These are phyloP conservation scores for Rhaphigaster nebulosa DNA, from an alignment of 2,888 invertebrate genomes.

Conservation along the genomic window DNA sequence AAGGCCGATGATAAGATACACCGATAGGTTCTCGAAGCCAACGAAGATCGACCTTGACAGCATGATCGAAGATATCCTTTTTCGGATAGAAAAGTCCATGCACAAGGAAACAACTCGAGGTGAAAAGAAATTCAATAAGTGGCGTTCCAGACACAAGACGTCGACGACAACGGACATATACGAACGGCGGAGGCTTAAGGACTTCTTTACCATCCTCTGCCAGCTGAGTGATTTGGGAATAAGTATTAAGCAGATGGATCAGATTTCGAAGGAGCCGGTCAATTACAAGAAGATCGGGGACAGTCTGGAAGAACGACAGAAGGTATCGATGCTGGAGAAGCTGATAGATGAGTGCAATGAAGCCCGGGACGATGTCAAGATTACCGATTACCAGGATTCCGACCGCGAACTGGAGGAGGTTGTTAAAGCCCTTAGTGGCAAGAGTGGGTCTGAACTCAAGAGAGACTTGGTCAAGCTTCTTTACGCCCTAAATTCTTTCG, in stretches of 20 bases:
- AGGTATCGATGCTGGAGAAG: neutral
- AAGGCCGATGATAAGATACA: slow-evolving; percentile 13
- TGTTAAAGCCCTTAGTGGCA: neutral
- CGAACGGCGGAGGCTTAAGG: neutral
- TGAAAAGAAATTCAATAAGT: neutral
- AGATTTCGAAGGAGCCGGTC: neutral
- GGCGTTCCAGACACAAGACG: neutral
- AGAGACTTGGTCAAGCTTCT: neutral
- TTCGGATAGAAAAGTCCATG: neutral
- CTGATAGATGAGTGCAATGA: neutral
- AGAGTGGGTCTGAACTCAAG: neutral
- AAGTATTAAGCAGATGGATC: slow-evolving; percentile 13
- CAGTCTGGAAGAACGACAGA: neutral
- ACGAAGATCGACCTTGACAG: neutral
- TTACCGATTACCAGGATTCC: neutral
- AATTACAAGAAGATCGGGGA: neutral
- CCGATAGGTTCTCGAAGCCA: neutral
- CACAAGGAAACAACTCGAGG: neutral
- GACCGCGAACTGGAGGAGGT: neutral
- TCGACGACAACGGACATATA: neutral
- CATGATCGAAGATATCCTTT: neutral
- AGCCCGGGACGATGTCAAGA: neutral
- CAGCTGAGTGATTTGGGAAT: neutral
- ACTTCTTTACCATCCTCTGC: neutral
- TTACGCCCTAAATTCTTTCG: neutral